A percentile compares a stretch with the other conserved stretches of the same genome.
Evolutionary conservation across 2,888 invertebrate genomes (phyloP).

Genomic region (Agriopis leucophaearia): DNA sequence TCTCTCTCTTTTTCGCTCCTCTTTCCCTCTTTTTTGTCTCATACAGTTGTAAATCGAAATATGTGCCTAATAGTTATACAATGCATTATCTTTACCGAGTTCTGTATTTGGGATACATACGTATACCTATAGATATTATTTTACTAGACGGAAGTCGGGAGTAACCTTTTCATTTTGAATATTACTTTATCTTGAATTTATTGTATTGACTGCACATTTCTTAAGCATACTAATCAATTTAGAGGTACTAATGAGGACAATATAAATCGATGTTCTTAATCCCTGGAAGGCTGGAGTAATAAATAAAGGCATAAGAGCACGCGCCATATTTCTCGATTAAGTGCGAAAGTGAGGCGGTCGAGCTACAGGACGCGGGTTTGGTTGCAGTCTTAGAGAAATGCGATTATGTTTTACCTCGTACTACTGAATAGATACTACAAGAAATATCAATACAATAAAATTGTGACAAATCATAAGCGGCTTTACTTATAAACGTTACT

Average conservation of each 20-base stretch:
- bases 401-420: conserved; percentile 34
- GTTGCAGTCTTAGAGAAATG: conserved; percentile 45
- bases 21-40: too few relatives aligned
- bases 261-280: conserved; percentile 82
- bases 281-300: conserved; percentile 73
- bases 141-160: not conserved
- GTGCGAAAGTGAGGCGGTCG: conserved; percentile 80
- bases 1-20: too few relatives aligned
- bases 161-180: not conserved
- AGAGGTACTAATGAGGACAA: conserved; percentile 79
- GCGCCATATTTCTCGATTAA: conserved; percentile 86
- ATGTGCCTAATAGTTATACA: too few relatives aligned
- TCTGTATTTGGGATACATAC: too few relatives aligned
- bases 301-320: conserved; percentile 84
- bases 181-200: conserved; percentile 1
- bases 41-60: too few relatives aligned
- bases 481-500: too few relatives aligned
- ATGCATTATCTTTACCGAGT: too few relatives aligned
- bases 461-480: too few relatives aligned
- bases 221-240: conserved; percentile 77
- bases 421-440: not conserved
- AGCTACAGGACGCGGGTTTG: conserved; percentile 53
- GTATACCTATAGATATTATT: too few relatives aligned
- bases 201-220: conserved; percentile 44
- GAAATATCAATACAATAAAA: not conserved